phyloP scores from a whole-genome alignment of 2,888 invertebrate genomes.

The Caenorhabditis macrosperma region DNA sequence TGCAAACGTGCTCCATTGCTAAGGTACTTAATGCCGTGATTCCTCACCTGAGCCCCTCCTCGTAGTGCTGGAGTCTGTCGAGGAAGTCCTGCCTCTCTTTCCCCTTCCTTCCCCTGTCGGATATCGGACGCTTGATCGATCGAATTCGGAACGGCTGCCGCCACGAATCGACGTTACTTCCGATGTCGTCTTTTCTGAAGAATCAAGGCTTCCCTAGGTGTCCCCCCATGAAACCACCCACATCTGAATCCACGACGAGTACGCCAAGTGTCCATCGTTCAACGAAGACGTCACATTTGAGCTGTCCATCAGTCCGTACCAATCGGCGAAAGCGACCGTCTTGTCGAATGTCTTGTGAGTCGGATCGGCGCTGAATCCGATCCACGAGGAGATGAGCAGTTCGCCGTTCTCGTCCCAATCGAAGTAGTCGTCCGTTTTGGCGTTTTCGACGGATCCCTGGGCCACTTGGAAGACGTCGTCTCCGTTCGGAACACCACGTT shows the following conservation, averaged over 20 bases:
- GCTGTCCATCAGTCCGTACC: constrained; percentile 22
- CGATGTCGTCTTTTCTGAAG: neutral
- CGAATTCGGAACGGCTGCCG: neutral
- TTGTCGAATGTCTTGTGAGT: neutral
- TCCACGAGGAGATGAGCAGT: constrained; percentile 2
- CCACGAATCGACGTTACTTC: neutral
- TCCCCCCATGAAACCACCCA: neutral
- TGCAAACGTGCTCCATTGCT: too few species aligned
- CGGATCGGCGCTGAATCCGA: constrained; percentile 28
- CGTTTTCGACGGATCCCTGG: neutral
- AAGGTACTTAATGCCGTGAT: too few species aligned
- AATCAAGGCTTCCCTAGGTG: too few species aligned
- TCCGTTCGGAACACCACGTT: neutral
- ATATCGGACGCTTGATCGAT: neutral
- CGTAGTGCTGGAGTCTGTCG: too few species aligned
- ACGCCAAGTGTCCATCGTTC: too few species aligned
- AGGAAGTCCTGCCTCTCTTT: too few species aligned
- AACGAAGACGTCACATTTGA: neutral
- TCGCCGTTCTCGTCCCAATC: neutral
- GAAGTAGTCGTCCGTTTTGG: neutral
- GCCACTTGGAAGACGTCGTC: too few species aligned
- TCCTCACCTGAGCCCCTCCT: too few species aligned
- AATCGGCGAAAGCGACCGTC: constrained; percentile 18
- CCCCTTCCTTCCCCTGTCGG: neutral
- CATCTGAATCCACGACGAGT: neutral